A percentile compares a stretch with the other conserved stretches of the same genome.
phyloP scores from a whole-genome alignment of 2,797 vertebrate species.

The Periophthalmus magnuspinnatus region DNA sequence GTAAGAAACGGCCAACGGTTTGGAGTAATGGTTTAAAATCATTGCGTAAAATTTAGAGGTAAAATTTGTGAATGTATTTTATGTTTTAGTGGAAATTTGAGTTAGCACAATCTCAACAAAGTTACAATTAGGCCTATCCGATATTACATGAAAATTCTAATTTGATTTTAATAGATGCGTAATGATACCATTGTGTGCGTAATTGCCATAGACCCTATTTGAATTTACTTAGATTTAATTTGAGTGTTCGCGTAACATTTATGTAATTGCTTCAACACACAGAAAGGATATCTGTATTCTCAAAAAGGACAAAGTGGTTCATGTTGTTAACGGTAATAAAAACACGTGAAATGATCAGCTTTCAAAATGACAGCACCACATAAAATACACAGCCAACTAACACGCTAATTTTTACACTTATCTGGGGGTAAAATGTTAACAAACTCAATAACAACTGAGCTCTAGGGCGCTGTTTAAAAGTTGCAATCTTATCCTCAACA shows the following conservation, averaged over 20 bases:
- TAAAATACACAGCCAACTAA: no score
- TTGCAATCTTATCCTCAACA: background rate
- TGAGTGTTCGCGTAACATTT: background rate
- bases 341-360: background rate
- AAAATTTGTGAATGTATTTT: background rate
- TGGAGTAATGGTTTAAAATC: background rate
- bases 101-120: background rate
- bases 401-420: constrained; percentile 12
- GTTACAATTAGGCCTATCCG: background rate
- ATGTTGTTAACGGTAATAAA: background rate
- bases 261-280: background rate
- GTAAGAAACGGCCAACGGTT: constrained; percentile 2
- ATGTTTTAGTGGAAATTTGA: background rate
- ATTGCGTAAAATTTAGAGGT: no score
- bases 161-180: background rate
- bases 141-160: background rate
- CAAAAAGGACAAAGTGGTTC: background rate
- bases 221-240: background rate
- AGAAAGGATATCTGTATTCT: background rate
- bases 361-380: background rate
- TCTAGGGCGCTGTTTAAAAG: no score
- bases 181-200: background rate
- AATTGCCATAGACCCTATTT: background rate
- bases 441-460: background rate
- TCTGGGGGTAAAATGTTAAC: constrained; percentile 15